Conservation (phyloP, 2,888 invertebrate genomes). For the Drosophila nr. fundita region DNA sequence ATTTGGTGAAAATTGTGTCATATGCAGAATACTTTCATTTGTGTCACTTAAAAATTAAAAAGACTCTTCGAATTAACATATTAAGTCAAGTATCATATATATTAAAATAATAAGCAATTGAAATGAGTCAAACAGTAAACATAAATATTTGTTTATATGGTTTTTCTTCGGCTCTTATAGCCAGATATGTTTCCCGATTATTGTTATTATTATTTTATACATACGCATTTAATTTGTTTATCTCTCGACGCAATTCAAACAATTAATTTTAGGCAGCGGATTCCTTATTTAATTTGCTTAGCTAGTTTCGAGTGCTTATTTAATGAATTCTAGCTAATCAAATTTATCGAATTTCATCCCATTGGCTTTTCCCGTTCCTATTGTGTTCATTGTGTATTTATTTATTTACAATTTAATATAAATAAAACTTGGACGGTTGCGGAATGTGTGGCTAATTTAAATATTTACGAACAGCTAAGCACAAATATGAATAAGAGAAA, state of each 20-base stretch:
- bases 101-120: background rate
- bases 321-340: conserved; percentile 43
- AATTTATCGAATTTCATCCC: conserved; percentile 43
- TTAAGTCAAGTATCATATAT: background rate
- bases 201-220: background rate
- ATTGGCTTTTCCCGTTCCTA: background rate
- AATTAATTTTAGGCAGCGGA: conserved; percentile 70
- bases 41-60: conserved; percentile 3
- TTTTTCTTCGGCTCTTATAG: too few species aligned
- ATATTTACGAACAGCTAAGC: conserved; percentile 40
- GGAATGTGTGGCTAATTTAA: conserved; percentile 37
- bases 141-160: too few species aligned
- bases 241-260: conserved; percentile 62
- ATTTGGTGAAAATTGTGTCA: conserved; percentile 27
- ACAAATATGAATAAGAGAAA: conserved; percentile 24
- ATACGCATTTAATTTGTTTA: conserved; percentile 36
- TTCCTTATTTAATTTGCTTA: conserved; percentile 55
- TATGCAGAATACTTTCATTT: conserved; percentile 17
- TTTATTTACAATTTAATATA: conserved; percentile 51
- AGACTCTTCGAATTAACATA: conserved; percentile 3
- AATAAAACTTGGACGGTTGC: conserved; percentile 41
- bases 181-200: background rate
- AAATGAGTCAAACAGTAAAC: background rate
- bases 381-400: conserved; percentile 8
- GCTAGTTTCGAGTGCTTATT: background rate